Base-by-base conservation (phyloP, 2,797 vertebrate genomes). In the Glyptemys insculpta region DNA sequence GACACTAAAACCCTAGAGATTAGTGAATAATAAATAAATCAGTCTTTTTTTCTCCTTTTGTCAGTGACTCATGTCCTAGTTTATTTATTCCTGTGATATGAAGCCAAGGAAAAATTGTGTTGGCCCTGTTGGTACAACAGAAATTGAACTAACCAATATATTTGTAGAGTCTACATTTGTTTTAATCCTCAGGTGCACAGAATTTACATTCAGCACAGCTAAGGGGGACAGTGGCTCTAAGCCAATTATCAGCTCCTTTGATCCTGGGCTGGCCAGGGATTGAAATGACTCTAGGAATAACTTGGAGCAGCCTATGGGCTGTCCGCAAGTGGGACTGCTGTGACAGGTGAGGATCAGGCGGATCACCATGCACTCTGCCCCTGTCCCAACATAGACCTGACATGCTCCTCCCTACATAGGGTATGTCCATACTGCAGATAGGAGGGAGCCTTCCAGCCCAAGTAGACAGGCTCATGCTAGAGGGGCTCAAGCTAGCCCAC, bases 1-100 rank as follows among this genome's bases (percentile, higher is more conserved):
- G 83, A 95, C 62, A 92, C 50, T 0, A 3, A 90, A 56, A 19
- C 88, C 90, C 93, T 95, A 29, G 89, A 93, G 88, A 92, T 90
- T 87, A 91, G 0, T 89, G 81, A 97, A 93, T 95, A 97, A 96
- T 93, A 94, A 47, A 90, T 88, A 94, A 96, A 97, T 96, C 3
- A 53, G n/a, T 57, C 59, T 94, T 83, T 94, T 81, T 84, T 72
- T 91, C 83, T 83, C 68, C 80, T 95, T 96, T 96, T 95, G 89
- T 90, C 68, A 78, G 50, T 53, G 80, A 87, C 27, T 41, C 92
- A 94, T 95, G 81, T 56, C 96, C 56, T 86, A 74, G 65, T 87
- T 95, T 88, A 81, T 96, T 97, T 97, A 91, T 83, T 97, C 47
- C 50, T 53, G 87, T 85, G 80, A 88, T 93, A 50, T 59, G 14